Conservation (phyloP, 2,797 vertebrate species). For the Lutjanus campechanus region DNA sequence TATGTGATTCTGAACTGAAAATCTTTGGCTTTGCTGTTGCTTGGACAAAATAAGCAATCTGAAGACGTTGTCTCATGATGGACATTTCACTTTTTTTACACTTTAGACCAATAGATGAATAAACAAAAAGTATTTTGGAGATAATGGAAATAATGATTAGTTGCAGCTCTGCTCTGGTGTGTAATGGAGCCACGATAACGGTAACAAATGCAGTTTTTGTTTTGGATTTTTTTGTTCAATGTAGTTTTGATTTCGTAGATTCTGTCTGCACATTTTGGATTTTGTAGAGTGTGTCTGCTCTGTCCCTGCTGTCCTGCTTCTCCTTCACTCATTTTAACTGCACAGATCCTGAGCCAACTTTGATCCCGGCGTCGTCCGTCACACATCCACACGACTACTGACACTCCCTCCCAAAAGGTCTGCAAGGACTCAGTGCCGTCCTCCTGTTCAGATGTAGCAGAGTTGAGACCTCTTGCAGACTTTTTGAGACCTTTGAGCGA, state of each 20-base stretch:
- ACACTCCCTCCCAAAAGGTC: neutral
- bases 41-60: neutral
- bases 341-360: neutral
- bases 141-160: neutral
- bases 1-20: neutral
- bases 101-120: no score
- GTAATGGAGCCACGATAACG: neutral
- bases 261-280: neutral
- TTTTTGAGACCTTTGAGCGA: neutral
- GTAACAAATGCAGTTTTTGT: conserved; percentile 24
- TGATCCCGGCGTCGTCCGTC: neutral
- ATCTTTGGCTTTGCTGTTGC: neutral
- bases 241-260: neutral
- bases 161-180: neutral
- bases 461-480: rapidly evolving
- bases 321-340: neutral
- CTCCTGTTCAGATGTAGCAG: neutral
- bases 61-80: neutral
- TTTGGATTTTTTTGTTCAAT: neutral
- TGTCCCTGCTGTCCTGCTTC: neutral
- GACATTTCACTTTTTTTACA: no score
- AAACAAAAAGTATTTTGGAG: no score
- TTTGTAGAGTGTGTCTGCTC: neutral
- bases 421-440: neutral
- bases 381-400: neutral